A percentile compares a stretch with the other conserved stretches of the same genome.
These are phyloP conservation scores for Endotricha flammealis DNA, from an alignment of 2,888 invertebrate species.

Conservation along the genomic window DNA sequence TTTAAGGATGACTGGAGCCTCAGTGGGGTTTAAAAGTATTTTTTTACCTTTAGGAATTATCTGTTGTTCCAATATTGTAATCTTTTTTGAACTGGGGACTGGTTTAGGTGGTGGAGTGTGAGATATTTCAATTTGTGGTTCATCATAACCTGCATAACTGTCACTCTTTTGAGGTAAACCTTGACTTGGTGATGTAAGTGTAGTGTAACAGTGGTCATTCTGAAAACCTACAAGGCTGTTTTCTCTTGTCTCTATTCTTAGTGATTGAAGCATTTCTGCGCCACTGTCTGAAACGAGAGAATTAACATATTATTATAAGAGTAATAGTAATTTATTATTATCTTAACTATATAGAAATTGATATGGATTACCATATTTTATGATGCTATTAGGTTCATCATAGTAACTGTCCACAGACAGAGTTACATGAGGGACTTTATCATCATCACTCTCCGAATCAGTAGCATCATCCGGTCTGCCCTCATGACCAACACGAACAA, in stretches of 20 bases:
- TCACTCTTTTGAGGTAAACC: conserved; percentile 51
- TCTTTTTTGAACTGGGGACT: conserved; percentile 64
- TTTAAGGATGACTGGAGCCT: conserved; percentile 54
- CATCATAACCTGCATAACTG: conserved; percentile 49
- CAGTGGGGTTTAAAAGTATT: conserved; percentile 52
- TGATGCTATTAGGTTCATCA: conserved; percentile 74
- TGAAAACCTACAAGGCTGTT: conserved; percentile 81
- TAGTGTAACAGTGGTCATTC: conserved; percentile 90
- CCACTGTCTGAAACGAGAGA: conserved; percentile 57
- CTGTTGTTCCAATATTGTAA: conserved; percentile 69
- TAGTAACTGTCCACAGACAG: conserved; percentile 83
- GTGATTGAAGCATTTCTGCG: conserved; percentile 70
- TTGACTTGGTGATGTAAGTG: conserved; percentile 81
- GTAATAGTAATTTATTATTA: neutral
- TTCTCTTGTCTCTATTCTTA: conserved; percentile 69
- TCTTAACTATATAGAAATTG: too few species aligned
- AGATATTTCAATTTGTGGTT: conserved; percentile 65
- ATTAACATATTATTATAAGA: conserved; percentile 13
- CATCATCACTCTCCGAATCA: conserved; percentile 77
- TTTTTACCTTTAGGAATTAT: conserved; percentile 74
- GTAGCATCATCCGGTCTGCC: conserved; percentile 75
- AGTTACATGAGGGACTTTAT: conserved; percentile 80
- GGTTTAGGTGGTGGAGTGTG: conserved; percentile 65
- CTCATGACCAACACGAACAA: conserved; percentile 77
- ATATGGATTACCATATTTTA: conserved; percentile 74